Conservation (phyloP, 2,888 invertebrate genomes). For the Cetonia aurata region DNA sequence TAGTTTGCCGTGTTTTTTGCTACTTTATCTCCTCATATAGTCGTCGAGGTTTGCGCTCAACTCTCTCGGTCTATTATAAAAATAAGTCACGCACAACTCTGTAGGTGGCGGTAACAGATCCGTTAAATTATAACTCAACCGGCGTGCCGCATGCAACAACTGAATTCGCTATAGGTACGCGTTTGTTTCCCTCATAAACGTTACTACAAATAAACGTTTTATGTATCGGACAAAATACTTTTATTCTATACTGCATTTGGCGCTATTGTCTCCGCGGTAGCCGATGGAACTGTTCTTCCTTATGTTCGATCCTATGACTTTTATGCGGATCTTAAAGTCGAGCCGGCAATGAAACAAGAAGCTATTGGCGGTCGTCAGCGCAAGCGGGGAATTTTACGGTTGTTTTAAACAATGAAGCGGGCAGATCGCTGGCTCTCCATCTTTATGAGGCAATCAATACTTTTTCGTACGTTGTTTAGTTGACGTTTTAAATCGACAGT, state of each 20-base stretch:
- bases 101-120: constrained; percentile 40
- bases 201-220: constrained; percentile 3
- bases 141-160: constrained; percentile 29
- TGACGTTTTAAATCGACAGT: neutral
- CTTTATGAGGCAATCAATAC: neutral
- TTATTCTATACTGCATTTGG: constrained; percentile 23
- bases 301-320: constrained; percentile 8
- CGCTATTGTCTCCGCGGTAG: constrained; percentile 19
- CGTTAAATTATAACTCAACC: constrained; percentile 34
- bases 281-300: constrained; percentile 15
- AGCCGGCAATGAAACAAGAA: neutral
- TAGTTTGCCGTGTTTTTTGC: neutral
- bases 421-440: neutral
- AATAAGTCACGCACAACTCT: constrained; percentile 38
- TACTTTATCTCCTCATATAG: constrained; percentile 23
- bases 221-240: constrained; percentile 17
- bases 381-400: constrained; percentile 2
- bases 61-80: constrained; percentile 26
- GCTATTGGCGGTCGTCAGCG: neutral
- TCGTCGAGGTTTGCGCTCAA: neutral
- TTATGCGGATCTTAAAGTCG: neutral
- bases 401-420: neutral
- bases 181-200: constrained; percentile 18
- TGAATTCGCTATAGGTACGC: constrained; percentile 23
- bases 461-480: neutral